These are phyloP conservation scores for Pollachius pollachius DNA, from an alignment of 2,113 vertebrate species.

Conservation along the genomic window DNA sequence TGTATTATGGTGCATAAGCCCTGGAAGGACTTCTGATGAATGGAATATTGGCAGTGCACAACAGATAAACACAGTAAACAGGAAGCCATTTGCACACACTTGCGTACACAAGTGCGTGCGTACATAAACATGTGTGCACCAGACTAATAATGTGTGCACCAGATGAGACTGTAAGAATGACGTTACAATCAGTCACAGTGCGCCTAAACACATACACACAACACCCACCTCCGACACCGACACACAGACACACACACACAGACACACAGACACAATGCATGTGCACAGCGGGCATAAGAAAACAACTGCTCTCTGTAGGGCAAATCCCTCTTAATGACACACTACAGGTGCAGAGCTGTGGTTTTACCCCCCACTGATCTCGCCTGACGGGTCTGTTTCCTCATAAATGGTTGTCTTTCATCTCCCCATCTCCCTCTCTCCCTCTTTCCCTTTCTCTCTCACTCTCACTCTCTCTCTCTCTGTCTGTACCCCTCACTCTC, in stretches of 20 bases:
- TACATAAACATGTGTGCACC: conserved; percentile 14
- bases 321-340: conserved; percentile 45
- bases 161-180: not conserved
- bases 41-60: not conserved
- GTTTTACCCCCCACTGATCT: conserved; percentile 40
- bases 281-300: conserved; percentile 1
- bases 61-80: not conserved
- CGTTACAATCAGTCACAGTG: not conserved
- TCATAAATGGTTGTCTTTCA: conserved; percentile 61
- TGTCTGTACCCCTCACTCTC: too few relatives aligned
- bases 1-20: too few relatives aligned
- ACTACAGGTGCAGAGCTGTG: conserved; percentile 54
- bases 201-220: too few relatives aligned
- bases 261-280: conserved; percentile 25
- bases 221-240: not conserved
- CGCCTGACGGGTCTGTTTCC: conserved; percentile 45
- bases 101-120: conserved; percentile 9
- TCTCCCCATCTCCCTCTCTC: conserved; percentile 14
- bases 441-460: not conserved
- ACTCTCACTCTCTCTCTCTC: too few relatives aligned
- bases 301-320: conserved; percentile 24
- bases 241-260: conserved; percentile 3
- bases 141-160: not conserved
- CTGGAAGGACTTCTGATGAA: not conserved
- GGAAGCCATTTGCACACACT: conserved; percentile 4